phyloP scores from a whole-genome alignment of 1,140 invertebrate species.

The Lanistes nyassanus region DNA sequence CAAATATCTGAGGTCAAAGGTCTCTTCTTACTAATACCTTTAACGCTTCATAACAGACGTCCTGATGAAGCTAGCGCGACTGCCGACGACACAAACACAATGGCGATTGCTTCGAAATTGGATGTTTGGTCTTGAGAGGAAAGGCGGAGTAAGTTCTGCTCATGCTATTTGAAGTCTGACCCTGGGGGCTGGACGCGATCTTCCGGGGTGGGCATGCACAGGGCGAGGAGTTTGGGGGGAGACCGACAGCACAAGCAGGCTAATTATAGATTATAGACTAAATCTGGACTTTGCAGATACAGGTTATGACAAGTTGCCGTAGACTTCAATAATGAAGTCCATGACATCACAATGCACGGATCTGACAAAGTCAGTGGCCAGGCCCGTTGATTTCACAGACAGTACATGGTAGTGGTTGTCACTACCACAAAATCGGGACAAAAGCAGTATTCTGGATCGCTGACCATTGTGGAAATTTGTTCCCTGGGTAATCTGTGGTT shows the following conservation, averaged over 20 bases:
- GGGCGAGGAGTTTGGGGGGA: background rate
- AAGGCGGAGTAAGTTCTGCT: too few relatives aligned
- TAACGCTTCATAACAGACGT: slow-evolving; percentile 12
- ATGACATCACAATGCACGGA: too few relatives aligned
- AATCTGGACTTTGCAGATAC: background rate
- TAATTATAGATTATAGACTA: background rate
- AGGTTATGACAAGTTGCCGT: too few relatives aligned
- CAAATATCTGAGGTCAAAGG: slow-evolving; percentile 12
- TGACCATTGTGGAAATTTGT: background rate
- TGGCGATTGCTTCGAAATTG: slow-evolving; percentile 5
- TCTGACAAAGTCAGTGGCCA: too few relatives aligned
- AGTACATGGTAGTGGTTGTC: too few relatives aligned
- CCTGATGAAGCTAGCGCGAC: background rate
- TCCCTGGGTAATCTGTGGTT: background rate
- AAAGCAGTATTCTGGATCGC: background rate
- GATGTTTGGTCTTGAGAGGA: background rate
- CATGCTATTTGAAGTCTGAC: background rate
- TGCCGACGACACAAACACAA: background rate
- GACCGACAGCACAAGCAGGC: background rate
- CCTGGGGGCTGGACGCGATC: background rate
- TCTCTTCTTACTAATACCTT: slow-evolving; percentile 10
- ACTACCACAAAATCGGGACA: too few relatives aligned
- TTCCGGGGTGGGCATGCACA: background rate
- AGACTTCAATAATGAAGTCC: too few relatives aligned
- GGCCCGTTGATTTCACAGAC: too few relatives aligned